A percentile compares a stretch with the other conserved stretches of the same genome.
Evolutionary conservation across 2,888 invertebrate genomes (phyloP).

Genomic region (Synergus itoensis): DNA sequence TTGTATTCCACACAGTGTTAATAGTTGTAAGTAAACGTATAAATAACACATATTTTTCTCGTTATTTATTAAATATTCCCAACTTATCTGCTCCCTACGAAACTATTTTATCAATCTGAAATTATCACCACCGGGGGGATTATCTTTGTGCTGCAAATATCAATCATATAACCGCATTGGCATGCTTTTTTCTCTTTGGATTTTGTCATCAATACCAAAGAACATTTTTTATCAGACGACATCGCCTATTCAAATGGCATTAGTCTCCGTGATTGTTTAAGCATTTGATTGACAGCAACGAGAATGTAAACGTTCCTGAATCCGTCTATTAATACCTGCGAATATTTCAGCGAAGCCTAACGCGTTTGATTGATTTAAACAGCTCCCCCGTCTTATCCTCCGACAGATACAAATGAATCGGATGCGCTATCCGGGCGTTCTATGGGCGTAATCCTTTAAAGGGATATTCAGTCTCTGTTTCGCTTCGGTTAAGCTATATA

Average conservation of each 20-base stretch:
- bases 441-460: conserved; percentile 76
- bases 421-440: conserved; percentile 65
- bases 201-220: not conserved
- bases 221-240: conserved; percentile 12
- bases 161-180: not conserved
- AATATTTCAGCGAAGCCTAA: conserved; percentile 65
- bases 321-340: conserved; percentile 68
- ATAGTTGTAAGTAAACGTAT: too few relatives aligned
- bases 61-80: not conserved
- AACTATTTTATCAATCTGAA: not conserved
- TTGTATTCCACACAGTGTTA: too few relatives aligned
- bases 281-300: conserved; percentile 18
- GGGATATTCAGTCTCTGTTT: conserved; percentile 74
- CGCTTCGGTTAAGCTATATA: conserved; percentile 76
- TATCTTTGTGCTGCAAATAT: not conserved
- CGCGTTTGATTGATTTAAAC: conserved; percentile 75
- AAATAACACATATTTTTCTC: too few relatives aligned
- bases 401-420: conserved; percentile 77
- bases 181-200: not conserved
- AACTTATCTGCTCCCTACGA: too few relatives aligned
- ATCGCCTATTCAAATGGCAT: not conserved
- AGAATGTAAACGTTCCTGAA: conserved; percentile 48
- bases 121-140: too few relatives aligned
- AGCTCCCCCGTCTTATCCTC: conserved; percentile 62
- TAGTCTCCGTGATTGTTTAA: conserved; percentile 4